Base-by-base conservation (phyloP, 2,113 vertebrate species). In the Phylloscopus trochiloides region DNA sequence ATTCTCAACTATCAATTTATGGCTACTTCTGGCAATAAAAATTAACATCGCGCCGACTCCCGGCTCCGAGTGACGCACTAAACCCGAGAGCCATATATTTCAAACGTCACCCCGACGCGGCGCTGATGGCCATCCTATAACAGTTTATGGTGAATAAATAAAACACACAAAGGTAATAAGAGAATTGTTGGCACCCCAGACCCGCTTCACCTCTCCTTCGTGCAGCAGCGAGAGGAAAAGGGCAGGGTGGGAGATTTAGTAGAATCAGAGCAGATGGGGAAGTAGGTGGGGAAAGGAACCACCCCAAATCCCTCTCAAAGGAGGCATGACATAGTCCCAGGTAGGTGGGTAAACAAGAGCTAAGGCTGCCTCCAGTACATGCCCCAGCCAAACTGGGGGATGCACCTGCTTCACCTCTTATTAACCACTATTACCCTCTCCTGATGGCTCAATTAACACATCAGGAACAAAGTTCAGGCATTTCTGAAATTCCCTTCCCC, bases 1-100 rank as follows among this genome's bases (percentile, higher is more conserved):
- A 97, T 98, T 97, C 96, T 89, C n/a, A 94, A 80, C 97, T 98
- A 98, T 97, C 98, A 97, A 97, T 98, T 98, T 91, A 89, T 88
- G 93, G 96, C 96, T 96, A 93, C 96, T 97, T 96, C 96, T 92
- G 93, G 97, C 96, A 97, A 97, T 97, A 97, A 98, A 98, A 96
- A 95, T 97, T 97, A 98, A 97, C 91, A 87, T 72, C 18, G 62
- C 32, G n/a, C 97, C 62, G 82, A 86, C 90, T 90, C 88, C 83
- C 21, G 55, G 94, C 94, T 96, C 91, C 40, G 2, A 94, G 94
- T 68, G 72, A 93, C 54, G 71, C 19, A 79, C 81, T 73, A 26
- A 78, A 81, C 51, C 75, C 43, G 14, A 83, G 83, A 26, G 90
- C 70, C 90, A 14, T 97, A 57, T 48, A 92, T 97, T 70, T 75